These are phyloP conservation scores for Branchinecta lindahli DNA, from an alignment of 1,140 invertebrate genomes.

Conservation along the genomic window DNA sequence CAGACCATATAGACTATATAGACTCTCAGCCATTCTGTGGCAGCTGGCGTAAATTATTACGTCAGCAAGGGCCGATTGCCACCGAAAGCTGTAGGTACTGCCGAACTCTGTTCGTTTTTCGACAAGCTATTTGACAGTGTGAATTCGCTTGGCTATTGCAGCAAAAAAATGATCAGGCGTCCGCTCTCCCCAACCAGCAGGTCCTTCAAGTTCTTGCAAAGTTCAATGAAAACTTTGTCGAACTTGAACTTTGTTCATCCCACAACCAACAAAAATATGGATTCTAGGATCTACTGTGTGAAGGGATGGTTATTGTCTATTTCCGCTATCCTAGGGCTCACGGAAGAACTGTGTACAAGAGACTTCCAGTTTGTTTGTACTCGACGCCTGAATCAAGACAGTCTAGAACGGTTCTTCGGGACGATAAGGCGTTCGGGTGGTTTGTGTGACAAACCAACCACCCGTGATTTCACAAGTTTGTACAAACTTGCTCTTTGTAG, in stretches of 20 bases:
- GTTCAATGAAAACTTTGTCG: too few species aligned
- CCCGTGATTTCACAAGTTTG: constrained; percentile 1
- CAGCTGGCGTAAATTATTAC: constrained; percentile 5
- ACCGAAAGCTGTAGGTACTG: constrained; percentile 5
- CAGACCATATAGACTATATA: too few species aligned
- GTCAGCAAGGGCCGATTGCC: constrained; percentile 1
- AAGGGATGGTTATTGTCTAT: constrained; percentile 2
- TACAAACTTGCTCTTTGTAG: constrained; percentile 8
- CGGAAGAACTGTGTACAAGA: constrained; percentile 8
- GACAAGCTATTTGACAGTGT: constrained; percentile 8
- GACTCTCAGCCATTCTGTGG: constrained; percentile 7
- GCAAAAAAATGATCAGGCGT: constrained; percentile 1
- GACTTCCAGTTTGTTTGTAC: constrained; percentile 8
- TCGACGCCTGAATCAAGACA: constrained; percentile 7
- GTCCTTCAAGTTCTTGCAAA: constrained; percentile 8
- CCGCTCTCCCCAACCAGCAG: constrained; percentile 3
- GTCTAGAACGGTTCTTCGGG: constrained; percentile 7
- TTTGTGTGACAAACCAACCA: constrained; percentile 8
- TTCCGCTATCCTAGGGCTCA: constrained; percentile 1
- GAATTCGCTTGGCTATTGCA: not conserved
- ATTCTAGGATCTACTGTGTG: constrained; percentile 5
- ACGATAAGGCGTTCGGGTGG: constrained; percentile 7
- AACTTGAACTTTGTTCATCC: too few species aligned
- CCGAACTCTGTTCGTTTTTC: constrained; percentile 8
- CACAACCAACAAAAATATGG: too few species aligned